Evolutionary conservation across 2,113 vertebrate species (phyloP).

Genomic region (Apeltes quadracus): DNA sequence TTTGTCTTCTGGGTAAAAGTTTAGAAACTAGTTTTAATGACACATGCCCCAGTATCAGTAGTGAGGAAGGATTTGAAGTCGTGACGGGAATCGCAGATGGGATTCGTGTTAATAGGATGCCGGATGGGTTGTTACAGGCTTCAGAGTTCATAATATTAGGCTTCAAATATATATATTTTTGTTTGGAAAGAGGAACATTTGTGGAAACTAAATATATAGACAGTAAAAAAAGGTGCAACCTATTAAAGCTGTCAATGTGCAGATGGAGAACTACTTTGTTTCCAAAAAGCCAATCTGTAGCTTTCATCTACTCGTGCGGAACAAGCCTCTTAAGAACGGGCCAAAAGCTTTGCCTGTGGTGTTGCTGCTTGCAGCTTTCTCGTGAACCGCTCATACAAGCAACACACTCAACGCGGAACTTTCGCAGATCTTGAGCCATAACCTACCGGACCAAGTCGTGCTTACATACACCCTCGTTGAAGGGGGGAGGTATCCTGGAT

Average conservation of each 20-base stretch:
- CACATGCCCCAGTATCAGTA: neutral
- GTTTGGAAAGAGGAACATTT: slow-evolving; percentile 19
- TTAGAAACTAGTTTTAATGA: neutral
- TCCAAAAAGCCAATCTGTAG: neutral
- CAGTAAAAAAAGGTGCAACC: slow-evolving; percentile 32
- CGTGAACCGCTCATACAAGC: neutral
- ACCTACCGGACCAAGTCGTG: neutral
- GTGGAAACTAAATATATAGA: slow-evolving; percentile 4
- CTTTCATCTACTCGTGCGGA: neutral
- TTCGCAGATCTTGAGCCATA: neutral
- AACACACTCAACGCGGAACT: neutral
- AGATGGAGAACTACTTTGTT: slow-evolving; percentile 2
- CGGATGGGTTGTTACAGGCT: neutral
- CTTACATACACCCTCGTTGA: neutral
- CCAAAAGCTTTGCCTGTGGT: neutral
- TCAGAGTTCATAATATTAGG: neutral
- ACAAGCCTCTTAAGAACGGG: neutral
- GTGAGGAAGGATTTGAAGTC: neutral
- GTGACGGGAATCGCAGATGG: neutral
- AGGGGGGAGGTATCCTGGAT: neutral
- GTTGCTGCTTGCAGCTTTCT: neutral
- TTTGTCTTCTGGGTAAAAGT: neutral
- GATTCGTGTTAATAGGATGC: neutral
- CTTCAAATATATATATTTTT: slow-evolving; percentile 32
- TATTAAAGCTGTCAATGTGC: neutral